Evolutionary conservation across 2,888 invertebrate genomes (phyloP).

Genomic region (Tinea trinotella): DNA sequence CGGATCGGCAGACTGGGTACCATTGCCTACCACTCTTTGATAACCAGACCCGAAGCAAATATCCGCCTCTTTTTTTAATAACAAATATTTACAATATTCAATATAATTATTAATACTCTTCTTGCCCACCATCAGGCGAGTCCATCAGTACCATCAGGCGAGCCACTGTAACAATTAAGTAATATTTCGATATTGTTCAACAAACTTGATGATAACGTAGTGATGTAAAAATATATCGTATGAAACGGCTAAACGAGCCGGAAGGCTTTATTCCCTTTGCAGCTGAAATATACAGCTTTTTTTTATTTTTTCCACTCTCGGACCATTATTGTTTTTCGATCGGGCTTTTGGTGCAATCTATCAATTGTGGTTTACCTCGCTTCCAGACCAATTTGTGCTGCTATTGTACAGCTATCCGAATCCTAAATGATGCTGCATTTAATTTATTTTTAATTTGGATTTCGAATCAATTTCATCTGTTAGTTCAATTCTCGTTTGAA

Average conservation of each 20-base stretch:
- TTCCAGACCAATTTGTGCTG: conserved; percentile 14
- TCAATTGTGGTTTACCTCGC: conserved; percentile 18
- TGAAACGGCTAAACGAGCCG: conserved; percentile 7
- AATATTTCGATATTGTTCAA: neutral
- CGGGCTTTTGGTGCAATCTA: conserved; percentile 12
- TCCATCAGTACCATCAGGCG: too few species aligned
- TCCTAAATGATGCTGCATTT: neutral
- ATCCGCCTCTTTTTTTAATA: too few species aligned
- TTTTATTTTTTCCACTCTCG: conserved; percentile 1
- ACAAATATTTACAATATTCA: too few species aligned
- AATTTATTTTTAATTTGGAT: too few species aligned
- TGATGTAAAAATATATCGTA: conserved; percentile 6
- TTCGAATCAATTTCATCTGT: neutral
- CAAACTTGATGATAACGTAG: neutral
- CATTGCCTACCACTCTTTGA: too few species aligned
- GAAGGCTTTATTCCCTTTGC: conserved; percentile 8
- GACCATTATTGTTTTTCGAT: conserved; percentile 18
- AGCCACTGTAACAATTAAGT: too few species aligned
- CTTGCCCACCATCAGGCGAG: too few species aligned
- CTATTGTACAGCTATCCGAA: neutral
- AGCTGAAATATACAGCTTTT: conserved; percentile 1
- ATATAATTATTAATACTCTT: too few species aligned
- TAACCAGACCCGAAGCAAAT: too few species aligned
- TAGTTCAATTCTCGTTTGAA: neutral
- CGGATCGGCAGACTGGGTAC: too few species aligned